Evolutionary conservation across 2,888 invertebrate genomes (phyloP).

Genomic region (Antheraea assamensis): DNA sequence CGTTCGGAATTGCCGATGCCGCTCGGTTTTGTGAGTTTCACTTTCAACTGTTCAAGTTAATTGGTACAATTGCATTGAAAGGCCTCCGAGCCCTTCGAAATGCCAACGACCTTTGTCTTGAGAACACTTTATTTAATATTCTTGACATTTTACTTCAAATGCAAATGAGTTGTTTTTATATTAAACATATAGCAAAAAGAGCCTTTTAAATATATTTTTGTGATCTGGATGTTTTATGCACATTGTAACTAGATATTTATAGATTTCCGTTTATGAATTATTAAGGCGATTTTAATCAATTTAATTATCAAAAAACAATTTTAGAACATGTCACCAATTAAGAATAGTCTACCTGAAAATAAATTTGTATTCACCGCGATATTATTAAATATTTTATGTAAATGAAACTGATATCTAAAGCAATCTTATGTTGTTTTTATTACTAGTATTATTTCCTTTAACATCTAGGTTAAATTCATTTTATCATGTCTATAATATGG

Average conservation of each 20-base stretch:
- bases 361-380: neutral
- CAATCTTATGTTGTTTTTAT: neutral
- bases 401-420: neutral
- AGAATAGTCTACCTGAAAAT: neutral
- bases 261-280: neutral
- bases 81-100: slow-evolving; percentile 43
- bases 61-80: slow-evolving; percentile 72
- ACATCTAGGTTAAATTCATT: neutral
- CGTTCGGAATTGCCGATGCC: slow-evolving; percentile 50
- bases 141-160: slow-evolving; percentile 42
- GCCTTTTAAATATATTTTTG: slow-evolving; percentile 3
- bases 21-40: slow-evolving; percentile 71
- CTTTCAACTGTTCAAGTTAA: slow-evolving; percentile 72
- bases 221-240: neutral
- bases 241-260: neutral
- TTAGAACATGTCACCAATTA: neutral
- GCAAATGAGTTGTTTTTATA: slow-evolving; percentile 37
- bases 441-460: neutral
- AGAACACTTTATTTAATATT: slow-evolving; percentile 38
- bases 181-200: neutral
- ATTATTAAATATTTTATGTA: neutral
- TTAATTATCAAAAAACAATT: neutral
- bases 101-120: slow-evolving; percentile 63
- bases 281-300: neutral
- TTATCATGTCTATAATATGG: neutral